Evolutionary conservation across 2,797 vertebrate genomes (phyloP), one percentile per base, ranked within the genome.

Genomic region (Pangasius mekongensis): DNA sequence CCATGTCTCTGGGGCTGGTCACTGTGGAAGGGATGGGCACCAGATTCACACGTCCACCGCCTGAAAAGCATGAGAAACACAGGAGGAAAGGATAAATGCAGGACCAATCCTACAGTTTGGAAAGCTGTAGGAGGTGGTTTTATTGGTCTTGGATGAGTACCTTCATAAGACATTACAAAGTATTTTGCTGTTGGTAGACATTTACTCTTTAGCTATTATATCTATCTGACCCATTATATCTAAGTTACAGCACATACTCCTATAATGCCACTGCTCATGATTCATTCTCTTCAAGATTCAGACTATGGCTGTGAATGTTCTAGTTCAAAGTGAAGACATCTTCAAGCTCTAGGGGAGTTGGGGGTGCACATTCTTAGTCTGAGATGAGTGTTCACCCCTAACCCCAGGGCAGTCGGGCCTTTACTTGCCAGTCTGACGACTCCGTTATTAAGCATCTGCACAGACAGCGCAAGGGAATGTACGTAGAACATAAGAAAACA

Each of bases 1-100:
- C 98, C 30, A 98, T 97, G 93, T 99, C 98, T 89, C 97, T 94
- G 0, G 98, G 98, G 88, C 98, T 99, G 90, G 98, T 97, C 92
- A 96, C 97, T 8, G 97, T 96, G 1, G 97, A 95, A 0, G 97
- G 96, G 86, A 99, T 96, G 88, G 97, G 98, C 91, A 99, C 98
- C 88, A 98, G 96, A 92, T 99, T 98, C 87, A 99, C 98, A 88
- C 97, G 98, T 22, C 96, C 97, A 33, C 96, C 96, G 93, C 98
- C 98, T 99, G 93, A 84, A 11, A 62, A 20, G 16, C 18, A 80
- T 11, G 5, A 64, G 36, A 87, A 64, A 78, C 52, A 86, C 8
- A 39, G 49, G 3, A 60, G 14, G 27, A 47, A n/a, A n/a, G 6
- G 2, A 39, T 36, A 24, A 69, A 69, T 36, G 20, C n/a, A 58